These are phyloP conservation scores for Zoroaster sp. DNA, from an alignment of 53 echinoderm and acorn worm genomes.

Conservation along the genomic window DNA sequence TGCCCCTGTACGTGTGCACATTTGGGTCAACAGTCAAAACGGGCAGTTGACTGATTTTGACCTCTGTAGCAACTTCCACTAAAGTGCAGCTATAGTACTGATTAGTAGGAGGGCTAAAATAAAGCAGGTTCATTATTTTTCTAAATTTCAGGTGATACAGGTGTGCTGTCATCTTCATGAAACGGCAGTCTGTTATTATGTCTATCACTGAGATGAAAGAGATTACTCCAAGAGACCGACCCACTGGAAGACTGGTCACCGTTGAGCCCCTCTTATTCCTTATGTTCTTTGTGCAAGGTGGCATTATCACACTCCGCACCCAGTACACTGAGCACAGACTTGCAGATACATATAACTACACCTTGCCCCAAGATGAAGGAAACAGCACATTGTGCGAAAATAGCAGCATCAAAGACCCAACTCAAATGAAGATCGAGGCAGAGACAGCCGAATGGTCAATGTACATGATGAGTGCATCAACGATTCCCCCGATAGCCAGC, in stretches of 20 bases:
- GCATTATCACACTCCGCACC: constrained; percentile 37
- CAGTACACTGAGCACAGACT: constrained; percentile 42
- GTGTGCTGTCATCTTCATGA: too few relatives aligned
- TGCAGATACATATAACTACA: constrained; percentile 11
- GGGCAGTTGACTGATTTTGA: too few relatives aligned
- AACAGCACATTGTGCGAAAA: constrained; percentile 5
- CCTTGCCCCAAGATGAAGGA: not conserved
- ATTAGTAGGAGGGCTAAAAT: too few relatives aligned
- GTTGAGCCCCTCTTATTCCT: constrained; percentile 59
- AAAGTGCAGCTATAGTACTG: too few relatives aligned
- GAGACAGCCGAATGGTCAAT: constrained; percentile 42
- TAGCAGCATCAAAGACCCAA: constrained; percentile 10
- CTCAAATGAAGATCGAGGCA: constrained; percentile 40
- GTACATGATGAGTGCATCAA: constrained; percentile 47
- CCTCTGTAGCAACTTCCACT: too few relatives aligned
- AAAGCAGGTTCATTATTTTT: too few relatives aligned
- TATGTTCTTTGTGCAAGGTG: constrained; percentile 49
- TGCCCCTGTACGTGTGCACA: too few relatives aligned
- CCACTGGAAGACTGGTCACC: constrained; percentile 32
- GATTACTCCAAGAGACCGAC: too few relatives aligned
- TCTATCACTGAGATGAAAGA: too few relatives aligned
- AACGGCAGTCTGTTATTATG: too few relatives aligned
- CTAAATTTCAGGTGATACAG: too few relatives aligned
- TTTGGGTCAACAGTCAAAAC: too few relatives aligned
- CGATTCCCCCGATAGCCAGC: constrained; percentile 27